Evolutionary conservation across 2,797 vertebrate species (phyloP).

Genomic region (Trichosurus vulpecula): DNA sequence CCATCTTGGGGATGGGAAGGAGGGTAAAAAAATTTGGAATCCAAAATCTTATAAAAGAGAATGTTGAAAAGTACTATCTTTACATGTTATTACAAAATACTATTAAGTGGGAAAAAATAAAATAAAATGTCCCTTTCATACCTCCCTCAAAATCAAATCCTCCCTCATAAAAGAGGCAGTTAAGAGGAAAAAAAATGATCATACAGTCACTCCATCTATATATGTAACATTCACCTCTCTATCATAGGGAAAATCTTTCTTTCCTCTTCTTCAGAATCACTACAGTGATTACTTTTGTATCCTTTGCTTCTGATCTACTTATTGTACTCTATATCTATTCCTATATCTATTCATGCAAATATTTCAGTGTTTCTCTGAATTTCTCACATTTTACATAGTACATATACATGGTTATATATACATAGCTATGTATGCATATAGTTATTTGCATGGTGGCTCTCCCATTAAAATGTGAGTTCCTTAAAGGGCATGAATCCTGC

Average conservation of each 20-base stretch:
- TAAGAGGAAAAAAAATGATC: neutral
- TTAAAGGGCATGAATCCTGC: neutral
- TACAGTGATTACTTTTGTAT: neutral
- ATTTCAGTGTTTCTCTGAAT: neutral
- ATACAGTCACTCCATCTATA: neutral
- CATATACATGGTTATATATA: neutral
- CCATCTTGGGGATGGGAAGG: too few species aligned
- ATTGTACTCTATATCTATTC: neutral
- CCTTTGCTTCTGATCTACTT: neutral
- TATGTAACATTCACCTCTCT: neutral
- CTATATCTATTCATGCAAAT: neutral
- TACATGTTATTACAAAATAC: too few species aligned
- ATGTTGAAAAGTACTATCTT: too few species aligned
- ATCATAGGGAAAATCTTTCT: neutral
- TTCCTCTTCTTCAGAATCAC: neutral
- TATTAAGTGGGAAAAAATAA: too few species aligned
- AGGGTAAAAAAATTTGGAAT: too few species aligned
- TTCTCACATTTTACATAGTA: neutral
- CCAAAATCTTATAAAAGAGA: too few species aligned
- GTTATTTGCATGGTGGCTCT: neutral
- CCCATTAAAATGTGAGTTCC: neutral
- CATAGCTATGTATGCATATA: neutral
- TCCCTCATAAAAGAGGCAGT: neutral
- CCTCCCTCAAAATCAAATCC: neutral
- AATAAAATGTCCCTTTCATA: neutral